Percentiles rank a stretch among this genome's conserved stretches.
These are phyloP conservation scores for Cremastobaeus sp. DNA, from an alignment of 2,888 invertebrate genomes.

Conservation along the genomic window DNA sequence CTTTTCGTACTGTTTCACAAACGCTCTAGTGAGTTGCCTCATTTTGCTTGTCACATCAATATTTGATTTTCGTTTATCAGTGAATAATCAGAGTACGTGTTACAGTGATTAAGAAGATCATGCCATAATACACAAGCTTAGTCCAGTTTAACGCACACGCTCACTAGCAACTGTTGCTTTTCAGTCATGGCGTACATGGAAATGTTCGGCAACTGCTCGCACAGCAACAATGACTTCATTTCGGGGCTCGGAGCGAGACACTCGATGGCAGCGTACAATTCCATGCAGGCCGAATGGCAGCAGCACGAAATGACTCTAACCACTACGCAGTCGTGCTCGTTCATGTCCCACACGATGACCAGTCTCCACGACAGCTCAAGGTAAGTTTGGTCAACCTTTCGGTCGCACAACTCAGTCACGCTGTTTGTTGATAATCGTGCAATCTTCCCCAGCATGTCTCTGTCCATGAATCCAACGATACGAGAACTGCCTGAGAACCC, in stretches of 20 bases:
- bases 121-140: conserved; percentile 2
- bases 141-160: background rate
- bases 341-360: conserved; percentile 77
- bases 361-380: conserved; percentile 73
- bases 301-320: conserved; percentile 79
- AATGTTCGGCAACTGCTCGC: conserved; percentile 94
- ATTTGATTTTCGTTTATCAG: conserved; percentile 23
- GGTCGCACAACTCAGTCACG: too few relatives aligned
- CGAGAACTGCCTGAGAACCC: conserved; percentile 71
- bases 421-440: too few relatives aligned
- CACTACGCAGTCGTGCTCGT: conserved; percentile 82
- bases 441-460: conserved; percentile 73
- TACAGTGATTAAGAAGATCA: conserved; percentile 35
- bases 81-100: conserved; percentile 31
- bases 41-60: conserved; percentile 40
- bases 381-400: conserved; percentile 60
- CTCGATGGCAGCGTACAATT: conserved; percentile 90
- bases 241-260: conserved; percentile 87
- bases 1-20: conserved; percentile 63
- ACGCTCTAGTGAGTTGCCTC: conserved; percentile 61
- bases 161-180: conserved; percentile 58
- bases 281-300: conserved; percentile 81
- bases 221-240: conserved; percentile 84
- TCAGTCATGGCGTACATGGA: conserved; percentile 98
- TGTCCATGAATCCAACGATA: conserved; percentile 72